Conservation (phyloP, 37 sponge, comb jelly and placozoan species). For the Geodia barretti region DNA sequence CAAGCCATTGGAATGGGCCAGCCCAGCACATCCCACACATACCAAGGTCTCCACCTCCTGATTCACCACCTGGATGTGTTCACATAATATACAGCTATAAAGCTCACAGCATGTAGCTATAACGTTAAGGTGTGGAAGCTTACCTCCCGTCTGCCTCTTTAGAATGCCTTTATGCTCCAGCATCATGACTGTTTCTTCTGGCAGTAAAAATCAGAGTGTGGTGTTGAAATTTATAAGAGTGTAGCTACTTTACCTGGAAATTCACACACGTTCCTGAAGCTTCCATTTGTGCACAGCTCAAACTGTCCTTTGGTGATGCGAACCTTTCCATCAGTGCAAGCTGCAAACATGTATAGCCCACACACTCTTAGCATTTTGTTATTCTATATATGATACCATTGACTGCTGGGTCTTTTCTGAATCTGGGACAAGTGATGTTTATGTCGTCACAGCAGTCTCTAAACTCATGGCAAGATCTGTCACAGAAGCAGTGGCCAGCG, state of each 20-base stretch:
- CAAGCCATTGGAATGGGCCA: neutral
- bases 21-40: neutral
- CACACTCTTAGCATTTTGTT: too few species aligned
- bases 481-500: neutral
- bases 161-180: neutral
- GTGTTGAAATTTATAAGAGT: neutral
- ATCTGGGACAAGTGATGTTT: neutral
- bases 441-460: conserved; percentile 13
- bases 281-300: neutral
- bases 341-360: too few species aligned
- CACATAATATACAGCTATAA: neutral
- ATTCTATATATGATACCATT: too few species aligned
- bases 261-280: neutral
- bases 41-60: neutral
- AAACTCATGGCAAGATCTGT: neutral
- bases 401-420: neutral
- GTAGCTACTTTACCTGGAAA: neutral
- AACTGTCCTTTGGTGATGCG: neutral
- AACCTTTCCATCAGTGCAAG: neutral
- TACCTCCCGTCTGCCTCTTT: neutral
- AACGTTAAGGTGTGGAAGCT: too few species aligned
- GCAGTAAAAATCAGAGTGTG: too few species aligned
- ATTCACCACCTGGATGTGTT: neutral
- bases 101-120: too few species aligned
- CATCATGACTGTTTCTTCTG: neutral